Evolutionary conservation across 2,888 invertebrate species (phyloP).

Genomic region (Athripsodes cinereus): DNA sequence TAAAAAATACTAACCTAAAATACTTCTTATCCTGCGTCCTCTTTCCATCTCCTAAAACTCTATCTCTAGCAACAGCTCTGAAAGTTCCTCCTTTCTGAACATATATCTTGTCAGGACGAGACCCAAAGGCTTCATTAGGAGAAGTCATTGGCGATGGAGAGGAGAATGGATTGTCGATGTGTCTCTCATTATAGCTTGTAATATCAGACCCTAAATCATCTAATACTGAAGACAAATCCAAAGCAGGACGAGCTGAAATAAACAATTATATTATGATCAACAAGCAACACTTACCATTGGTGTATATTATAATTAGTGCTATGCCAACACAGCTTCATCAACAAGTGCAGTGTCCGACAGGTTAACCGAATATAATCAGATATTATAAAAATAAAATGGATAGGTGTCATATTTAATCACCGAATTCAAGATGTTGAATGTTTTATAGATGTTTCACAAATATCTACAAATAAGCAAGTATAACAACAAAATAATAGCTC

Average conservation of each 20-base stretch:
- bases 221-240: slow-evolving; percentile 44
- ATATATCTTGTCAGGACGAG: slow-evolving; percentile 45
- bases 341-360: too few species aligned
- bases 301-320: neutral
- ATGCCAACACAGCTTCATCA: too few species aligned
- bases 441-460: too few species aligned
- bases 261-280: neutral
- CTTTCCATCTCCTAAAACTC: slow-evolving; percentile 40
- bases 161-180: slow-evolving; percentile 49
- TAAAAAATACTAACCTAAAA: slow-evolving; percentile 37
- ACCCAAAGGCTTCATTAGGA: slow-evolving; percentile 44
- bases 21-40: slow-evolving; percentile 44
- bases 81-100: slow-evolving; percentile 48
- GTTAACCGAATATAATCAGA: too few species aligned
- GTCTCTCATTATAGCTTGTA: slow-evolving; percentile 42
- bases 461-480: too few species aligned
- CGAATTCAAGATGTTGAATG: too few species aligned
- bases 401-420: too few species aligned
- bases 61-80: slow-evolving; percentile 43
- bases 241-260: slow-evolving; percentile 39
- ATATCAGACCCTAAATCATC: slow-evolving; percentile 40
- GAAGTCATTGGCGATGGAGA: slow-evolving; percentile 49
- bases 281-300: neutral
- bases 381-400: too few species aligned
- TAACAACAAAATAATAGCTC: too few species aligned